phyloP scores from a whole-genome alignment of 2,797 vertebrate species.

The Acanthurus leucopareius region DNA sequence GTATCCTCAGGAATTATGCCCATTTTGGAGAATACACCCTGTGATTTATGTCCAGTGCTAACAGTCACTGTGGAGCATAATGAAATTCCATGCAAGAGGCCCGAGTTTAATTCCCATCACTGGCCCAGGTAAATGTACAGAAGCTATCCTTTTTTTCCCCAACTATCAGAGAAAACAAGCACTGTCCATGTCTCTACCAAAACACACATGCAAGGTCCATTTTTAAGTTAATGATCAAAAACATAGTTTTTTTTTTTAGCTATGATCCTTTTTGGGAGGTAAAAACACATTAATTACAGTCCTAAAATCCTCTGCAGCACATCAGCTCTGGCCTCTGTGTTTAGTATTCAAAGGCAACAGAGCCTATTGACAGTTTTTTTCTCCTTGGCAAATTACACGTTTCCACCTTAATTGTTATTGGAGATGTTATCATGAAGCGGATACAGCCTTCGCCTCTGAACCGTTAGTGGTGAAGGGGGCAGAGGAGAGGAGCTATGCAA shows the following conservation, averaged over 20 bases:
- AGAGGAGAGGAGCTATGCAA: slow-evolving; percentile 75
- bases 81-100: neutral
- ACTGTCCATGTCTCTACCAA: neutral
- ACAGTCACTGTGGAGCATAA: neutral
- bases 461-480: slow-evolving; percentile 75
- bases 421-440: slow-evolving; percentile 87
- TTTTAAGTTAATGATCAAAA: neutral
- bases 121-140: neutral
- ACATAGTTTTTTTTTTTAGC: neutral
- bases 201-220: neutral
- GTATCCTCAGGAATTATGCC: neutral
- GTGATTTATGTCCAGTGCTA: neutral
- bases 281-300: slow-evolving; percentile 9
- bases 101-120: neutral
- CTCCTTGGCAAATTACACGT: slow-evolving; percentile 82
- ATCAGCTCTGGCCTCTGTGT: slow-evolving; percentile 40
- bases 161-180: neutral
- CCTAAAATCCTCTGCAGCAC: slow-evolving; percentile 9
- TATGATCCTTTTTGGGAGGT: slow-evolving; percentile 2
- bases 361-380: slow-evolving; percentile 78
- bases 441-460: slow-evolving; percentile 78
- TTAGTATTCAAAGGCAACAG: slow-evolving; percentile 83
- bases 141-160: neutral
- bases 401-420: slow-evolving; percentile 89
- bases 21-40: neutral